A percentile compares a stretch with the other conserved stretches of the same genome.
These are phyloP conservation scores for Coreoperca whiteheadi DNA, from an alignment of 2,113 vertebrate species.

Conservation along the genomic window DNA sequence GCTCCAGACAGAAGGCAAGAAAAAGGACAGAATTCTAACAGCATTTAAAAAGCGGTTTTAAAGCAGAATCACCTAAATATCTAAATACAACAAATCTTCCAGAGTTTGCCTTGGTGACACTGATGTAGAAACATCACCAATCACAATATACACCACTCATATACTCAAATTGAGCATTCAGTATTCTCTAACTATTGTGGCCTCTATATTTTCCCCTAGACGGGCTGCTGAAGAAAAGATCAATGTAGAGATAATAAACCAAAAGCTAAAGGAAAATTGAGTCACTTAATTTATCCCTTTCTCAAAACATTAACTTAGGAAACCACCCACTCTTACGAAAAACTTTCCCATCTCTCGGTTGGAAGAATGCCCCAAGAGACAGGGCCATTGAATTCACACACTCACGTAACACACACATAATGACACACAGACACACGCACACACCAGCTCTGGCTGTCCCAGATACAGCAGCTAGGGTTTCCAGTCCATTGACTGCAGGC, in stretches of 20 bases:
- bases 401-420: constrained; percentile 61
- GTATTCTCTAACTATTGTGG: not conserved
- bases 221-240: constrained; percentile 28
- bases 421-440: constrained; percentile 60
- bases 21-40: not conserved
- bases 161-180: constrained; percentile 14
- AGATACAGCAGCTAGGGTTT: constrained; percentile 77
- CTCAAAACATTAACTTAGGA: constrained; percentile 65
- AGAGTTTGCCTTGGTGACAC: not conserved
- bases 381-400: constrained; percentile 64
- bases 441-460: constrained; percentile 77
- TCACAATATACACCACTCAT: not conserved
- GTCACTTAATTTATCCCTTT: constrained; percentile 51
- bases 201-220: not conserved
- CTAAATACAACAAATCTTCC: not conserved
- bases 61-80: not conserved
- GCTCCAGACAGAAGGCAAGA: not conserved
- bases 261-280: constrained; percentile 34
- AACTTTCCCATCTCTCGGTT: constrained; percentile 60
- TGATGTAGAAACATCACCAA: not conserved
- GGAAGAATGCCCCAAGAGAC: constrained; percentile 60
- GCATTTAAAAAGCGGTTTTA: not conserved
- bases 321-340: constrained; percentile 21
- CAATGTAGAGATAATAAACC: constrained; percentile 39
- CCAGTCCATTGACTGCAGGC: constrained; percentile 81